Conservation (phyloP, 2,888 invertebrate species). For the Cephus pulcher region DNA sequence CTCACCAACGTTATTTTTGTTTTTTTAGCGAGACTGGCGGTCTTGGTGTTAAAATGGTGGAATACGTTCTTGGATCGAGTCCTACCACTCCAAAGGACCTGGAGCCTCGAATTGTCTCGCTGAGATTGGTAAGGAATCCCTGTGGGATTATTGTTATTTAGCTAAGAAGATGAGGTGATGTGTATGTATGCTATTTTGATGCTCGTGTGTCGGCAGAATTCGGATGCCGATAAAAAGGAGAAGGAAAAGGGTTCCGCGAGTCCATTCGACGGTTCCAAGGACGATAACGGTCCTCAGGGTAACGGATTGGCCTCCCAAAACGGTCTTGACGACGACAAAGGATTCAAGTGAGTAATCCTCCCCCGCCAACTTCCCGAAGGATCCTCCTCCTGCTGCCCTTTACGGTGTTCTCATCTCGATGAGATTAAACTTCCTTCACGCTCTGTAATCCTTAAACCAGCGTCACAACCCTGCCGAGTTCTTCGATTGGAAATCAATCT, state of each 20-base stretch:
- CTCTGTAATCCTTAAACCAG: no score
- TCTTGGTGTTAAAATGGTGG: constrained; percentile 97
- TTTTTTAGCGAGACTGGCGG: constrained; percentile 83
- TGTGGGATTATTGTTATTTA: neutral
- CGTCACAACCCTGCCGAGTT: no score
- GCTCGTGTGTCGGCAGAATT: constrained; percentile 43
- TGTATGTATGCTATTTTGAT: neutral
- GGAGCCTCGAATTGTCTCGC: constrained; percentile 61
- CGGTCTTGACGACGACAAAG: constrained; percentile 88
- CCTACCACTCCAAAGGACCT: constrained; percentile 74
- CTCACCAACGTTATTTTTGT: neutral
- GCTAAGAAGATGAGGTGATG: neutral
- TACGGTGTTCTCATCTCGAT: no score
- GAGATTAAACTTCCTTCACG: no score
- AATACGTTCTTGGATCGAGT: constrained; percentile 94
- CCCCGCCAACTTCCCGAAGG: neutral
- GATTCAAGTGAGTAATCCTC: constrained; percentile 82
- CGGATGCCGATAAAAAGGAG: constrained; percentile 66
- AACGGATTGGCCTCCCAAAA: constrained; percentile 72
- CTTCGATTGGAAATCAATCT: no score
- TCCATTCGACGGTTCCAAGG: constrained; percentile 71
- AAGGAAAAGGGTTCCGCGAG: constrained; percentile 71
- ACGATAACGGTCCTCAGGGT: constrained; percentile 69
- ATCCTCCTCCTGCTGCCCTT: no score
- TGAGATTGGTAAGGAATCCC: constrained; percentile 60